Conservation (phyloP, 2,888 invertebrate species). For the Agonopterix subpropinquella region DNA sequence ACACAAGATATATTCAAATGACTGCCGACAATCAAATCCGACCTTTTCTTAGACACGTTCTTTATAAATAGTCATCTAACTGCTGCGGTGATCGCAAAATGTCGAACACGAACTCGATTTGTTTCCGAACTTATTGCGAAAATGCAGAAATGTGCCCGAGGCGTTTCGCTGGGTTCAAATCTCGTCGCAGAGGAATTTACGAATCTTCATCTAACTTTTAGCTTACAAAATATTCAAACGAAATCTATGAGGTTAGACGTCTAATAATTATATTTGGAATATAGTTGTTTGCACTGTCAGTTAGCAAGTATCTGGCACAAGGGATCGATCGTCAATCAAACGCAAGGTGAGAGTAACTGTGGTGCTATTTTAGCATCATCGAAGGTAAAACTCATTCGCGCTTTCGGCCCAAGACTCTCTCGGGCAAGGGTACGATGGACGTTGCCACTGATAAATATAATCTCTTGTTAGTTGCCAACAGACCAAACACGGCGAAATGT, state of each 20-base stretch:
- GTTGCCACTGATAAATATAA: conserved; percentile 68
- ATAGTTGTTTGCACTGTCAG: conserved; percentile 54
- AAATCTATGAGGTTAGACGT: conserved; percentile 23
- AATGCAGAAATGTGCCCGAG: conserved; percentile 54
- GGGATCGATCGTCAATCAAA: conserved; percentile 75
- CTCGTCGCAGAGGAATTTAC: conserved; percentile 28
- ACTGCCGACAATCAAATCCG: conserved; percentile 72
- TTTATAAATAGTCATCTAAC: conserved; percentile 73
- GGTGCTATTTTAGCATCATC: conserved; percentile 71
- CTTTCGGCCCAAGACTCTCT: conserved; percentile 72
- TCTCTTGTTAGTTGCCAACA: conserved; percentile 49
- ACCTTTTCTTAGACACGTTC: conserved; percentile 73
- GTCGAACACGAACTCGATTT: conserved; percentile 72
- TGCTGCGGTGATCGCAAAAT: conserved; percentile 67
- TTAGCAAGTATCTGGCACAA: conserved; percentile 72
- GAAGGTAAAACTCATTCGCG: conserved; percentile 73
- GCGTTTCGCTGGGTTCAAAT: conserved; percentile 31
- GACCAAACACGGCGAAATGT: conserved; percentile 23
- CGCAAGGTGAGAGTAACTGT: conserved; percentile 73
- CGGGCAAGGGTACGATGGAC: conserved; percentile 64
- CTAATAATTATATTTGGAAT: conserved; percentile 34
- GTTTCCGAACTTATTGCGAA: conserved; percentile 61
- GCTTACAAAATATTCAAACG: neutral
- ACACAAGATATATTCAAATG: conserved; percentile 70
- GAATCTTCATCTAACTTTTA: conserved; percentile 30